Evolutionary conservation across 2,113 vertebrate genomes (phyloP).

Genomic region (rat (Rattus norvegicus)): GRCr8 NC_086026.1:77598001-77598500

Average conservation of each 20-base stretch:
- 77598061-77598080: slow-evolving; percentile 56
- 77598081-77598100: slow-evolving; percentile 56
- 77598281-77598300: not conserved
- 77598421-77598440: not conserved
- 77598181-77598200: slow-evolving; percentile 17
- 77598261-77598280: not conserved
- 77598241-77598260: not conserved
- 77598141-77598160: slow-evolving; percentile 58
- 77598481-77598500: not conserved
- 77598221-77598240: not conserved
- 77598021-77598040: not conserved
- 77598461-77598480: not conserved
- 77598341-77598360: not conserved
- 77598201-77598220: not conserved
- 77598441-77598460: not conserved
- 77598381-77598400: not conserved
- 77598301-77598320: not conserved
- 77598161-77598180: slow-evolving; percentile 26
- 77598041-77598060: slow-evolving; percentile 63
- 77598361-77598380: not conserved
- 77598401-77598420: not conserved
- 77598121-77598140: slow-evolving; percentile 64
- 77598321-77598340: not conserved
- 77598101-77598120: not conserved
- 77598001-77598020: slow-evolving; percentile 1